Percentiles rank a stretch among this genome's conserved stretches.
Conservation (phyloP, 2,797 vertebrate species). For the Tauraco hartlaubi region DNA sequence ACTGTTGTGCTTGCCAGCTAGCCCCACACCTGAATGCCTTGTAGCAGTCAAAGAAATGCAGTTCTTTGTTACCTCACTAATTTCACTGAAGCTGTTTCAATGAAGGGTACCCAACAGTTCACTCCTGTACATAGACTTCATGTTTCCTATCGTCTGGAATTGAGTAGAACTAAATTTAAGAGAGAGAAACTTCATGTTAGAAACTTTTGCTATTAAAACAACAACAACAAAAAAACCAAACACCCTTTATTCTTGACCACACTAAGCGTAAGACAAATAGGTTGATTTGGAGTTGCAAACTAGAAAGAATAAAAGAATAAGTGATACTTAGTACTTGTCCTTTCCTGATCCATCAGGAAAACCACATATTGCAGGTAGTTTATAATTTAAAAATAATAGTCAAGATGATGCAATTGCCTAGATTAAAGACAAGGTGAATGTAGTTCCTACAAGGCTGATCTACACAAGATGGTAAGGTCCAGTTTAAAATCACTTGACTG, state of each 20-base stretch:
- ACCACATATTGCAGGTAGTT: neutral
- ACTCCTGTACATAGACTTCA: neutral
- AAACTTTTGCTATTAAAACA: neutral
- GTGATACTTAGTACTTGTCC: neutral
- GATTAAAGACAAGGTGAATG: neutral
- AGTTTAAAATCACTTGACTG: neutral
- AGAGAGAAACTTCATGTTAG: neutral
- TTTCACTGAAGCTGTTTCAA: neutral
- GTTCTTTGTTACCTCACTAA: neutral
- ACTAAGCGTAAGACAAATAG: neutral
- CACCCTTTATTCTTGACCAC: neutral
- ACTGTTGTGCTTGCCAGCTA: neutral
- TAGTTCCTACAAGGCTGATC: neutral
- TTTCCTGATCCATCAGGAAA: neutral
- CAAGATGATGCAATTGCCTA: neutral
- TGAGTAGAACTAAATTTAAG: neutral
- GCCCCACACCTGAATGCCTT: neutral
- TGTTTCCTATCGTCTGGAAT: neutral
- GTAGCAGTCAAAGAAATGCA: neutral
- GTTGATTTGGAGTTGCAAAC: neutral
- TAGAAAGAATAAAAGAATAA: neutral
- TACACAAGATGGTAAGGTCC: neutral
- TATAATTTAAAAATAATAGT: neutral
- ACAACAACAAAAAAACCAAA: accelerated
- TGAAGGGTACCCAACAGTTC: neutral